Evolutionary conservation across 2,888 invertebrate genomes (phyloP).

Genomic region (Electrophaes corylata): DNA sequence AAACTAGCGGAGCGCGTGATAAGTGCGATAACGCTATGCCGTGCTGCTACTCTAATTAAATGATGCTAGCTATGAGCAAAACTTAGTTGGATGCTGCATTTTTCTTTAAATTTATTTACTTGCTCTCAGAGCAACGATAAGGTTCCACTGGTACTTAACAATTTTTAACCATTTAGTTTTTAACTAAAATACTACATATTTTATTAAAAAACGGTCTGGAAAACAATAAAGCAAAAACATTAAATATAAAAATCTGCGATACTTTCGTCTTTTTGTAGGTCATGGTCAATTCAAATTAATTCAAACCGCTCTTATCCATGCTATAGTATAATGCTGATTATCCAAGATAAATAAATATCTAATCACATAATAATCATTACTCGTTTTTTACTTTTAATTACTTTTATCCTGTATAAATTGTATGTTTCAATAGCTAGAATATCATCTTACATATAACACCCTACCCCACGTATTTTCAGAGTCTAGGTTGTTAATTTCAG

Average conservation of each 20-base stretch:
- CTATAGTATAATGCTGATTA: neutral
- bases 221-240: no score
- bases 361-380: neutral
- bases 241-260: no score
- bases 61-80: constrained; percentile 51
- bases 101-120: constrained; percentile 1
- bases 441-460: neutral
- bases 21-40: constrained; percentile 63
- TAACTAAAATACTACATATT: no score
- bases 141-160: neutral
- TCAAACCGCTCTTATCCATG: no score
- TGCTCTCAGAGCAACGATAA: neutral
- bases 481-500: constrained; percentile 46
- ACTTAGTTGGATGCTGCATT: constrained; percentile 12
- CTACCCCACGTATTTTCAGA: neutral
- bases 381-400: no score
- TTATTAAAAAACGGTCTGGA: no score
- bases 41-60: constrained; percentile 64
- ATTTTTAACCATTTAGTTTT: neutral
- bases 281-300: neutral
- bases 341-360: neutral
- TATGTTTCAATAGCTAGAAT: neutral
- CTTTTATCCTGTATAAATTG: neutral
- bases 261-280: no score
- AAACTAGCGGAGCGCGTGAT: constrained; percentile 63